Conservation (phyloP, 92 coral and sea anemone species). For the Actinostola sp. region DNA sequence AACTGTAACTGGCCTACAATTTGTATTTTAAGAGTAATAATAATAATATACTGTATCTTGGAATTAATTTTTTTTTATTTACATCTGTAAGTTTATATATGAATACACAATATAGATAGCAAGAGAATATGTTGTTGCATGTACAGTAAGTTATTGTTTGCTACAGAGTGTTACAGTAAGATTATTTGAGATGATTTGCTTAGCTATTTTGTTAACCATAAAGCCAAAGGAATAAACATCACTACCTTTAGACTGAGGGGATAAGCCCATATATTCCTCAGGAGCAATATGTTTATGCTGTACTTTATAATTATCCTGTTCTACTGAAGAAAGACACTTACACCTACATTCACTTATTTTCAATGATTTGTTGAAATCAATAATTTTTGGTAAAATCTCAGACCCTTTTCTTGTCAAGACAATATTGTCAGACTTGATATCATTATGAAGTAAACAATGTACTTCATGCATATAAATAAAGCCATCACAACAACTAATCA, state of each 20-base stretch:
- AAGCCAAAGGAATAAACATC: conserved; percentile 29
- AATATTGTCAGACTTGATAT: conserved; percentile 13
- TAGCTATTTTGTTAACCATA: conserved; percentile 21
- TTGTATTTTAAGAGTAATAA: no score
- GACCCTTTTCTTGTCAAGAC: neutral
- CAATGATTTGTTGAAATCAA: conserved; percentile 31
- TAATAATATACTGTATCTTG: no score
- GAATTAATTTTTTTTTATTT: no score
- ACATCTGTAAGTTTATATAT: no score
- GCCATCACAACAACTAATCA: conserved; percentile 25
- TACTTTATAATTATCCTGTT: conserved; percentile 16
- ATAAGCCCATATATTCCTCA: conserved; percentile 9
- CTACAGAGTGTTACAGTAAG: no score
- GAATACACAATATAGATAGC: conserved; percentile 2
- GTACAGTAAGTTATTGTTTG: no score
- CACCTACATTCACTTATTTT: conserved; percentile 17
- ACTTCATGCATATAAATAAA: conserved; percentile 29
- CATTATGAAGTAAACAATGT: conserved; percentile 18
- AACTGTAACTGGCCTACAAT: no score
- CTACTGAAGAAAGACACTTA: conserved; percentile 14
- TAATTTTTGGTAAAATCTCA: conserved; percentile 8
- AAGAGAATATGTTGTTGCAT: no score
- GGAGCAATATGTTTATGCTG: conserved; percentile 25
- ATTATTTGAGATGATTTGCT: neutral
- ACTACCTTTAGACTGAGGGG: conserved; percentile 26